These are phyloP conservation scores for Synergus japonicus DNA, from an alignment of 2,888 invertebrate genomes.

Conservation along the genomic window DNA sequence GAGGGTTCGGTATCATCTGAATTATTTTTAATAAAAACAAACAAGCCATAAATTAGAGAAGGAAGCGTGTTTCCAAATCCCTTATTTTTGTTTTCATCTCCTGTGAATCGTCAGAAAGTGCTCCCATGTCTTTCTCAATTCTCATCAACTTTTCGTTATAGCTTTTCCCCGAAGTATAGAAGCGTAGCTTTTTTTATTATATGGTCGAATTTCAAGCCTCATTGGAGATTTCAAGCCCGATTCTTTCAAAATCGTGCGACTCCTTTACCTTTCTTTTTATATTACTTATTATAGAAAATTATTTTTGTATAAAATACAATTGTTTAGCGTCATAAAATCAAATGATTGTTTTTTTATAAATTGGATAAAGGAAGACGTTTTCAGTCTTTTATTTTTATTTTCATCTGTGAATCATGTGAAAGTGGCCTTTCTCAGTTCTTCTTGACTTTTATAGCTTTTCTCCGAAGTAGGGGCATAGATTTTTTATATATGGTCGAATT, in stretches of 20 bases:
- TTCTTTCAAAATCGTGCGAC: background rate
- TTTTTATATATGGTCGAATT: background rate
- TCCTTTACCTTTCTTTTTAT: background rate
- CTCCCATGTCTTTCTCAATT: background rate
- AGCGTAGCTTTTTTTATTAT: background rate
- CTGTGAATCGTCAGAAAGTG: constrained; percentile 2
- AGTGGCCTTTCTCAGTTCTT: background rate
- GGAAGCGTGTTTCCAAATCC: background rate
- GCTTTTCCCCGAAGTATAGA: constrained; percentile 2
- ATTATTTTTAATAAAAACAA: background rate
- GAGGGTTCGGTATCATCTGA: background rate
- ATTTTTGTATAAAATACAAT: too few relatives aligned
- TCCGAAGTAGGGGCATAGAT: background rate
- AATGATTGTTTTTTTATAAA: too few relatives aligned
- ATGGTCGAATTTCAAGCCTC: constrained; percentile 13
- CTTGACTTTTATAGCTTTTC: constrained; percentile 22
- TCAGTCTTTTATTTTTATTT: too few relatives aligned
- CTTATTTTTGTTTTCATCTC: background rate
- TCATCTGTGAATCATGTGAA: background rate
- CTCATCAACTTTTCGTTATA: background rate
- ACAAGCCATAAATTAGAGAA: background rate
- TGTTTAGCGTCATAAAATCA: too few relatives aligned
- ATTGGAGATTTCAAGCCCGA: background rate
- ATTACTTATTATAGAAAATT: too few relatives aligned
- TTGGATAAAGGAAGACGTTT: too few relatives aligned